Conservation (phyloP, 2,113 vertebrate species). For the Caretta caretta region DNA sequence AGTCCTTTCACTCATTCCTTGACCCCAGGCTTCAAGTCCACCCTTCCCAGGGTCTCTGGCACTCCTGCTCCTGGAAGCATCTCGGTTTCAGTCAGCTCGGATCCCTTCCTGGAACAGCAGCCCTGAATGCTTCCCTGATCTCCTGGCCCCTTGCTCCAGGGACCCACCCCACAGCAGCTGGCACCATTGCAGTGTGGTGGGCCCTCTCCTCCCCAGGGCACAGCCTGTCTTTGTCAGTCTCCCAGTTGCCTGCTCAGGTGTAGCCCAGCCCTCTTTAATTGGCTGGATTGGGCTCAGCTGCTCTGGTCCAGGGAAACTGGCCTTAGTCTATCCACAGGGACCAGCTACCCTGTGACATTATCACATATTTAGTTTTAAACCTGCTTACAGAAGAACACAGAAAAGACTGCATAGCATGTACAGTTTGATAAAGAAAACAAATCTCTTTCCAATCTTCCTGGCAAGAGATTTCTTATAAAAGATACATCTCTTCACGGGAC, state of each 20-base stretch:
- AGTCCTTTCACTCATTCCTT: too few relatives aligned
- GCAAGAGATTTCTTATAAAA: not conserved
- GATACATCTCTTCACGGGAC: not conserved
- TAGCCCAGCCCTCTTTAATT: not conserved
- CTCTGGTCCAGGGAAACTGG: not conserved
- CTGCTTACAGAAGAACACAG: not conserved
- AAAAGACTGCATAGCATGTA: not conserved
- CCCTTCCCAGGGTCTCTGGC: not conserved
- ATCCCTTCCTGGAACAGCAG: not conserved
- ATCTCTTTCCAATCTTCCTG: not conserved
- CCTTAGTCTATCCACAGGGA: not conserved
- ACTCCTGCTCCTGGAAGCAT: not conserved
- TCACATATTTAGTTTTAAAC: not conserved
- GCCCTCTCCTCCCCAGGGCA: not conserved
- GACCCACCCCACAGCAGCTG: not conserved
- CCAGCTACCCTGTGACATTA: not conserved
- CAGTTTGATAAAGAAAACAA: constrained; percentile 1
- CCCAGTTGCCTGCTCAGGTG: not conserved
- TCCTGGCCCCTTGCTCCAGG: not conserved
- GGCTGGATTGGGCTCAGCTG: not conserved
- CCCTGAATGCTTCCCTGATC: not conserved
- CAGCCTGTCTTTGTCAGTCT: not conserved
- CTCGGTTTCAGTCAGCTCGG: not conserved
- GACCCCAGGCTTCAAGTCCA: not conserved
- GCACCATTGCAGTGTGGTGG: not conserved